Evolutionary conservation across 2,113 vertebrate species (phyloP).

Genomic region (Sus scrofa): DNA sequence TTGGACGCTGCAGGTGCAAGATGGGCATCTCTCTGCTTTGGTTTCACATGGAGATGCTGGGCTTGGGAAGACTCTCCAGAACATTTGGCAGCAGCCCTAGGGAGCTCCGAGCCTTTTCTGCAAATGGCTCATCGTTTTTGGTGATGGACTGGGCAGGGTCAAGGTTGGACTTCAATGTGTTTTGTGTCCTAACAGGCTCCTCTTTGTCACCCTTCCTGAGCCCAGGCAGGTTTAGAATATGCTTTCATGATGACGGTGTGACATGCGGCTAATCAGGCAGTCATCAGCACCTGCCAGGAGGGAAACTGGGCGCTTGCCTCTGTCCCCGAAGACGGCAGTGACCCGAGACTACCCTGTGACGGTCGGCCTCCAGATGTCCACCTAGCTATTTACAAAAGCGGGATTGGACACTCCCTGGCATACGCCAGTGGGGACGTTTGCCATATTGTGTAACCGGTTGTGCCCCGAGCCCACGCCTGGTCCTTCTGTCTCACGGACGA

Average conservation of each 20-base stretch:
- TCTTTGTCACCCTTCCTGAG: background rate
- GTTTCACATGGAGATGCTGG: accelerated
- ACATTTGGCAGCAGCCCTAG: accelerated
- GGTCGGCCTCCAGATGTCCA: background rate
- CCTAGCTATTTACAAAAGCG: background rate
- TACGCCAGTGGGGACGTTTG: background rate
- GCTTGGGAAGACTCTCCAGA: accelerated
- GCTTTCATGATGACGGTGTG: background rate
- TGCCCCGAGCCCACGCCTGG: background rate
- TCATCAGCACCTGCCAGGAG: accelerated
- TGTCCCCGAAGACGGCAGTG: accelerated
- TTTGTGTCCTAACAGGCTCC: background rate
- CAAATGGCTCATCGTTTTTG: background rate
- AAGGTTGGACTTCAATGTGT: accelerated
- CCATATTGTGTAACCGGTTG: background rate
- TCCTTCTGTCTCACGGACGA: background rate
- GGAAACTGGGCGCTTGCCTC: background rate
- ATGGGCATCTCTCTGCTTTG: background rate
- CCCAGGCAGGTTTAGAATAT: background rate
- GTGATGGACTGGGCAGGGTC: accelerated
- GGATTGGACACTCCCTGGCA: accelerated
- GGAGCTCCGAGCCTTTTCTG: accelerated
- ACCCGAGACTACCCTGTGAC: background rate
- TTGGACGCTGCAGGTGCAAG: accelerated
- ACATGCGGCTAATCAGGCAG: accelerated